These are phyloP conservation scores for Poeciliopsis retropinna DNA, from an alignment of 2,113 vertebrate genomes.

Conservation along the genomic window DNA sequence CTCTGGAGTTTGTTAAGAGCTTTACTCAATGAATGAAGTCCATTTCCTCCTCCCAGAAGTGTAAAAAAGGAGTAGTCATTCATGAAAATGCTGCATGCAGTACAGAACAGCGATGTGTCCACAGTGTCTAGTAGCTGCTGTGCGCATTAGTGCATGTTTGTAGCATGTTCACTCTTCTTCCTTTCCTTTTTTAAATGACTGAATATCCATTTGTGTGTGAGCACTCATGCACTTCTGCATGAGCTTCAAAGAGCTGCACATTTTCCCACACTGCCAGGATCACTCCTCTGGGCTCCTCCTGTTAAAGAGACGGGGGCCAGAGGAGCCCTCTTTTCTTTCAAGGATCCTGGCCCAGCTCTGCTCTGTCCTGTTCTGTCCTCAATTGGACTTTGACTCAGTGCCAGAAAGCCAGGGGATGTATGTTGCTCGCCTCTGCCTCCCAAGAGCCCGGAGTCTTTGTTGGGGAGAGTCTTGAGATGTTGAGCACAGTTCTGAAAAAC, in stretches of 20 bases:
- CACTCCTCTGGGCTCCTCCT: conserved; percentile 75
- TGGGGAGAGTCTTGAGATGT: conserved; percentile 73
- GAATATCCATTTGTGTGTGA: conserved; percentile 40
- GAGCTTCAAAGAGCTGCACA: conserved; percentile 69
- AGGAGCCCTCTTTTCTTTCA: conserved; percentile 77
- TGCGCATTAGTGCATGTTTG: conserved; percentile 17
- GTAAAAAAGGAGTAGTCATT: conserved; percentile 16
- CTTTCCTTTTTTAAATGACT: conserved; percentile 59
- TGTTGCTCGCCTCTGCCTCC: conserved; percentile 72
- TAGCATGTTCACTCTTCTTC: conserved; percentile 46
- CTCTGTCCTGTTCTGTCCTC: conserved; percentile 79
- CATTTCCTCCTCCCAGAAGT: conserved; percentile 3
- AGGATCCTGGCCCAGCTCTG: conserved; percentile 70
- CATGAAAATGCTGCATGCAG: conserved; percentile 32
- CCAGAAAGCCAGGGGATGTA: conserved; percentile 78
- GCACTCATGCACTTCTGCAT: conserved; percentile 43
- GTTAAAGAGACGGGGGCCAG: conserved; percentile 69
- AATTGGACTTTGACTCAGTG: conserved; percentile 81
- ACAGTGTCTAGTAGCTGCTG: conserved; percentile 25
- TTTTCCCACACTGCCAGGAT: conserved; percentile 85
- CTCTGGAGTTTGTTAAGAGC: conserved; percentile 19
- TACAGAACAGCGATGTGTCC: conserved; percentile 48
- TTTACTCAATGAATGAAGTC: neutral
- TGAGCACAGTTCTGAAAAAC: conserved; percentile 65
- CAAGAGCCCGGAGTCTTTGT: conserved; percentile 76